Percentiles rank a stretch among this genome's conserved stretches.
These are phyloP conservation scores for Bubalus kerabau DNA, from an alignment of 2,113 vertebrate genomes.

Conservation along the genomic window DNA sequence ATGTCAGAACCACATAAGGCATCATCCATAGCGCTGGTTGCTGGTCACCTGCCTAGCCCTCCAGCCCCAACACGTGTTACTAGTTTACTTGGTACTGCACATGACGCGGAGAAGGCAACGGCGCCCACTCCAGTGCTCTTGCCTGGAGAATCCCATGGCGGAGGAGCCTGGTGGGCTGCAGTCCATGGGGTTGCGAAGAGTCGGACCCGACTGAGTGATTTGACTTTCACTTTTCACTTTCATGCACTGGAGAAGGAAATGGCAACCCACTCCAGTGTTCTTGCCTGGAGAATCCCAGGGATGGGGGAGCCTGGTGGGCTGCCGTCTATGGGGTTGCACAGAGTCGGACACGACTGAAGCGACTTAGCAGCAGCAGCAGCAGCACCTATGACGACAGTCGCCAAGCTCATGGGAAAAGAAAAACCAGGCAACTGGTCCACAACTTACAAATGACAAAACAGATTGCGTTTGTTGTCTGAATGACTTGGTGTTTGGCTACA, in stretches of 20 bases:
- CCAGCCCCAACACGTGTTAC: background rate
- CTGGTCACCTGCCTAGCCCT: background rate
- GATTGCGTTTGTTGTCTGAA: background rate
- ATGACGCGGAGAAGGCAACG: background rate
- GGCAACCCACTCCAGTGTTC: no score
- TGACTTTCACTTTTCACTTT: no score
- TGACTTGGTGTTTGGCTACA: background rate
- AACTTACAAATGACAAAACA: background rate
- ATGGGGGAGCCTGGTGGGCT: no score
- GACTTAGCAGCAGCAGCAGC: background rate
- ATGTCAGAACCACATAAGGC: background rate
- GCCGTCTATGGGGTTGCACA: no score
- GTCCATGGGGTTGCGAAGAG: no score
- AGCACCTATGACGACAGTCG: background rate
- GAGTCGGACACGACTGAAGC: no score
- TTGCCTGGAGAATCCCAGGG: no score
- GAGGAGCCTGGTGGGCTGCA: no score
- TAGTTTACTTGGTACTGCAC: background rate
- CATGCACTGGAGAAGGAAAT: no score
- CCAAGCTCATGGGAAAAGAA: background rate
- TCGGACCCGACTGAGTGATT: no score
- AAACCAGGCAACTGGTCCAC: background rate
- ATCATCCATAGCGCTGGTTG: background rate
- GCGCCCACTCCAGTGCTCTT: no score
- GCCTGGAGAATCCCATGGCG: no score